phyloP scores from a whole-genome alignment of 1,140 invertebrate species.

The Zophobas morio region DNA sequence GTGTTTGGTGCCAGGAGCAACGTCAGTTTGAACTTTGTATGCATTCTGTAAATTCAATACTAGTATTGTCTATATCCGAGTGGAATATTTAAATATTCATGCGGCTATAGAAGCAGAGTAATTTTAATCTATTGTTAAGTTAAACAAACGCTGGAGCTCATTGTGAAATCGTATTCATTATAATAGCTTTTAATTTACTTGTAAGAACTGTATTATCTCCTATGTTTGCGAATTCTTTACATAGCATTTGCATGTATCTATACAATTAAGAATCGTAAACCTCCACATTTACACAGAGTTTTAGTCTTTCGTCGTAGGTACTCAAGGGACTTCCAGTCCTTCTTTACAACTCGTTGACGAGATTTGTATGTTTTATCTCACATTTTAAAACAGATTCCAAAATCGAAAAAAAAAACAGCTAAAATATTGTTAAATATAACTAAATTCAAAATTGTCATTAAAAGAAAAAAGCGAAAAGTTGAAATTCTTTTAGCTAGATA shows the following conservation, averaged over 20 bases:
- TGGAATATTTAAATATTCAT: slow-evolving; percentile 66
- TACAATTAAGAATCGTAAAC: slow-evolving; percentile 40
- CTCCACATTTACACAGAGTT: slow-evolving; percentile 21
- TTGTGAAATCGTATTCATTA: slow-evolving; percentile 65
- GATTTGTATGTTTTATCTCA: too few relatives aligned
- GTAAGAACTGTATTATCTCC: slow-evolving; percentile 63
- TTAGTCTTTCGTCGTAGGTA: too few relatives aligned
- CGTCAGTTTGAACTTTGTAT: slow-evolving; percentile 60
- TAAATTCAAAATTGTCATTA: too few relatives aligned
- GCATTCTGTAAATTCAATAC: slow-evolving; percentile 62
- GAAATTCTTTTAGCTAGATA: too few relatives aligned
- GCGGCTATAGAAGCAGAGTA: slow-evolving; percentile 65
- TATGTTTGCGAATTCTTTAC: slow-evolving; percentile 59
- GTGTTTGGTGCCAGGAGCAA: slow-evolving; percentile 55
- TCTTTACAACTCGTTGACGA: too few relatives aligned
- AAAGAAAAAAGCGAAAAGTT: too few relatives aligned
- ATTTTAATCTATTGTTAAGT: slow-evolving; percentile 68
- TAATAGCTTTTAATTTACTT: slow-evolving; percentile 68
- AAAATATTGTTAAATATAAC: too few relatives aligned
- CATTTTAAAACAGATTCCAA: too few relatives aligned
- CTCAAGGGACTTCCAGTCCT: too few relatives aligned
- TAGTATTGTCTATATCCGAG: slow-evolving; percentile 65
- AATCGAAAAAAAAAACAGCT: too few relatives aligned
- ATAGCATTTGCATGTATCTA: slow-evolving; percentile 51
- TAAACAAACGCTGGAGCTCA: slow-evolving; percentile 65